A percentile compares a stretch with the other conserved stretches of the same genome.
Conservation (phyloP, 2,113 vertebrate genomes). For the Saimiri boliviensis region DNA sequence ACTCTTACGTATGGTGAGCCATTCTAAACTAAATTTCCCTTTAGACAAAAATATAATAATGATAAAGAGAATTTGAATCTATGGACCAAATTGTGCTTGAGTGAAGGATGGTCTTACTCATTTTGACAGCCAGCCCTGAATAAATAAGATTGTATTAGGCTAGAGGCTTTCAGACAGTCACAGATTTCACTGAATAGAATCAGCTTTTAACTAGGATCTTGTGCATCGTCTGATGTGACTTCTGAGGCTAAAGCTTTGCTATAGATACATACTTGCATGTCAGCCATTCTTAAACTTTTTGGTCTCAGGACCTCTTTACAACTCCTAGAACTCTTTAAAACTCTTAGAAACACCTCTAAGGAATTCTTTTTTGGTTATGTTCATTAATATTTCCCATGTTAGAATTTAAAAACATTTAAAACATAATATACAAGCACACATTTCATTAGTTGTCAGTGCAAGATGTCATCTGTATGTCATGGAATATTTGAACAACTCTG, state of each 20-base stretch:
- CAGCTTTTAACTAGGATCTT: neutral
- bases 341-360: neutral
- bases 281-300: neutral
- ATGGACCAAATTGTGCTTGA: neutral
- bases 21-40: conserved; percentile 34
- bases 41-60: conserved; percentile 28
- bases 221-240: neutral
- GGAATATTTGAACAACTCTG: neutral
- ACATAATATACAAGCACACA: neutral
- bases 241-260: neutral
- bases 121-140: neutral
- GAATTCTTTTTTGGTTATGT: neutral
- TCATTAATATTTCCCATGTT: neutral
- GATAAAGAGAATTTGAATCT: conserved; percentile 41
- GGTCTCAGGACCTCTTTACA: neutral
- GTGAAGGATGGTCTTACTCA: neutral
- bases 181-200: neutral
- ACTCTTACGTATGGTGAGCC: neutral
- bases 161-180: neutral
- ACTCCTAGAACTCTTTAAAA: no score
- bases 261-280: neutral
- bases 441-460: neutral
- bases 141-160: neutral
- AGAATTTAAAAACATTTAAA: neutral
- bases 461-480: neutral